A percentile compares a stretch with the other conserved stretches of the same genome.
Evolutionary conservation across 2,113 vertebrate species (phyloP).

Genomic region (Cynopterus brachyotis): DNA sequence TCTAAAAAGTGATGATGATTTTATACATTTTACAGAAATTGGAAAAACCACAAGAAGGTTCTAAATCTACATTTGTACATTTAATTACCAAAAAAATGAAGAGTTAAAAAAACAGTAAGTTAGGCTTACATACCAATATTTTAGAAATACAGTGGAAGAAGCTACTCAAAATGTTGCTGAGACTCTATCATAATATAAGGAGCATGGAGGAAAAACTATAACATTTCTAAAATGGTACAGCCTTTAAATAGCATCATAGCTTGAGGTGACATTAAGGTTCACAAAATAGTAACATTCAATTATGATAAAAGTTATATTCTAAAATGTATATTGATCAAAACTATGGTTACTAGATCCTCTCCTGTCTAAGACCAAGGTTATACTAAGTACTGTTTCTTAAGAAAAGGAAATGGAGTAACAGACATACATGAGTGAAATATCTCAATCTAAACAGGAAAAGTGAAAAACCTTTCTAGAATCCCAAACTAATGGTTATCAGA

Average conservation of each 20-base stretch:
- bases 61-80: background rate
- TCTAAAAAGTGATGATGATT: background rate
- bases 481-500: no score
- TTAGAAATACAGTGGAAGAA: background rate
- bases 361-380: background rate
- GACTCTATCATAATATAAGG: background rate
- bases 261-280: slow-evolving; percentile 2
- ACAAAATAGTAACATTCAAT: background rate
- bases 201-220: background rate
- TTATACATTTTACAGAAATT: slow-evolving; percentile 9
- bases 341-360: background rate
- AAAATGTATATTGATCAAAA: background rate
- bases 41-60: background rate
- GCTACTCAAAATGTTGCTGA: background rate
- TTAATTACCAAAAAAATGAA: background rate
- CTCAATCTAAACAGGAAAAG: background rate
- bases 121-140: background rate
- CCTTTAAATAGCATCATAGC: background rate
- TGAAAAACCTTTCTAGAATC: background rate
- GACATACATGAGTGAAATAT: background rate
- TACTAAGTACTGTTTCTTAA: slow-evolving; percentile 8
- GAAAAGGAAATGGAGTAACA: background rate
- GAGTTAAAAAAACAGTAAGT: background rate
- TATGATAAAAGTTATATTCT: background rate
- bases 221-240: background rate